Evolutionary conservation across 2,888 invertebrate species (phyloP), one percentile per base, ranked within the genome.

Genomic region (Koerneria pararmatus): DNA sequence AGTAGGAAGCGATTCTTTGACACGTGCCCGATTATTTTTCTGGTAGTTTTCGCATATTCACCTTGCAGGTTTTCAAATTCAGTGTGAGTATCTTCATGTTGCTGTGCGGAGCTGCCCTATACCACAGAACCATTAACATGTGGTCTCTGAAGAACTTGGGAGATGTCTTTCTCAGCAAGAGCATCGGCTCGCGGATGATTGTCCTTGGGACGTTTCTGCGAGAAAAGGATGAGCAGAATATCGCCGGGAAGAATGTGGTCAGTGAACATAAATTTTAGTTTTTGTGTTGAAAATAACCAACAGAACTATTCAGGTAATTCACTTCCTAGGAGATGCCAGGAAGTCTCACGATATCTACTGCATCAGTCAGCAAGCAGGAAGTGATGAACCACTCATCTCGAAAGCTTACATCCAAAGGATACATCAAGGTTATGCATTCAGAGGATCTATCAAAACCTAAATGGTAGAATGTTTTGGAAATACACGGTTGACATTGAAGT

Each of bases 81-180:
- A 70, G 74, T 0, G 54, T 79, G 2, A 66, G 76, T 29, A 29
- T 77, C 11, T 66, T 72, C 41, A 75, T 73, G 24, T 65, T 76
- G 48, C 48, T 79, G 1, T 68, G 68, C 56, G 79, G 78, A 2
- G 67, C 73, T 27, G 74, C 78, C 4, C 71, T 78, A 61, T 79
- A 77, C 60, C 73, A 77, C 41, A 51, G 80, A 56, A 80, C 78
- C 24, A 81, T 82, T 49, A 81, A 81, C 61, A 74, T 82, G 76
- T 81, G 81, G 81, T 70, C 80, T 11, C 67, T 81, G 75, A 81
- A 81, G 66, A 81, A 81, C 59, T 71, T 81, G 41, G 81, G 80
- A 6, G 81, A 81, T 68, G 74, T 73, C 0, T 77, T 81, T 58
- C 60, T 81, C 5, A 56, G 69, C 37, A 81, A 82, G 58, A 72